Conservation (phyloP, 2,888 invertebrate genomes). For the Bombylius major region DNA sequence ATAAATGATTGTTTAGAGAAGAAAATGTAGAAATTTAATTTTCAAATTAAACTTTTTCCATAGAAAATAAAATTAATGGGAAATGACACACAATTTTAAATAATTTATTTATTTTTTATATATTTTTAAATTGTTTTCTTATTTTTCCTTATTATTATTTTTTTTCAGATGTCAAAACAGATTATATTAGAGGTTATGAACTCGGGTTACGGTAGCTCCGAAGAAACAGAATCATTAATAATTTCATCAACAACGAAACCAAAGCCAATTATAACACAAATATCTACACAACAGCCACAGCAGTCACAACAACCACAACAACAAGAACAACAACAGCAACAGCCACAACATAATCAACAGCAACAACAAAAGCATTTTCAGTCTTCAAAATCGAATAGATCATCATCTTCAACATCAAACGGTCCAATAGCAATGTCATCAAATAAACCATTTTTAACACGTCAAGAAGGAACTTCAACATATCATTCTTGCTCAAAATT, state of each 20-base stretch:
- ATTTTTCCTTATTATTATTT: too few species aligned
- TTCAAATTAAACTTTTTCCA: too few species aligned
- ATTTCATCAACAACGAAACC: conserved; percentile 39
- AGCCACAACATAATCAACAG: conserved; percentile 30
- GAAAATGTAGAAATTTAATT: too few species aligned
- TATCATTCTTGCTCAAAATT: conserved; percentile 54
- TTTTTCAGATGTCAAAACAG: conserved; percentile 34
- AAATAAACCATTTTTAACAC: conserved; percentile 68
- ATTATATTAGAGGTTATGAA: conserved; percentile 47
- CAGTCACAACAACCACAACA: conserved; percentile 1
- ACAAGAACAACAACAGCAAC: conserved; percentile 23
- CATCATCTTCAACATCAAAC: conserved; percentile 24
- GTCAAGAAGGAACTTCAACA: conserved; percentile 75
- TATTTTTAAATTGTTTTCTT: too few species aligned
- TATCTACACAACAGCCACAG: conserved; percentile 30
- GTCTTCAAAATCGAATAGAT: background rate
- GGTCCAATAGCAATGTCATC: conserved; percentile 36
- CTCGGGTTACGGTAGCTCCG: conserved; percentile 60
- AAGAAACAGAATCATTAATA: conserved; percentile 70
- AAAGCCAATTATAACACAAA: conserved; percentile 30
- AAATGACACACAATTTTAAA: too few species aligned
- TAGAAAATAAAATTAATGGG: too few species aligned
- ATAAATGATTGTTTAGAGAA: too few species aligned
- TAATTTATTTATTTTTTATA: too few species aligned
- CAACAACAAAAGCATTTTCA: conserved; percentile 12